Evolutionary conservation across 2,888 invertebrate species (phyloP).

Genomic region (Eupithecia dodoneata): DNA sequence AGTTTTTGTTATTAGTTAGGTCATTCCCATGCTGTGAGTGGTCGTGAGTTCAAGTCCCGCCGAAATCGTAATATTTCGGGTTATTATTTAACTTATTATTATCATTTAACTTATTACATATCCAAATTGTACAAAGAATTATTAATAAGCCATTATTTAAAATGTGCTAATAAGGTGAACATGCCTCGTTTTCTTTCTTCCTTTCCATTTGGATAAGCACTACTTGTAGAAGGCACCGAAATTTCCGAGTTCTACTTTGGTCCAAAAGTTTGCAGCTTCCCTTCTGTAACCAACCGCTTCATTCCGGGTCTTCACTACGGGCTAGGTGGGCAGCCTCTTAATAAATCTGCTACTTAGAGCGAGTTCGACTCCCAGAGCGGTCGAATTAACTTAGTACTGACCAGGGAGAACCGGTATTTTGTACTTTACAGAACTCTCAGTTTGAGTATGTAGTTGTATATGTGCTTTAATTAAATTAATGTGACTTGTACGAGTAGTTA

Average conservation of each 20-base stretch:
- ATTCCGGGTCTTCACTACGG: constrained; percentile 10
- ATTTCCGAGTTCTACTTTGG: not conserved
- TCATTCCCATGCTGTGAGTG: too few relatives aligned
- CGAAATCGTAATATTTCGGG: too few relatives aligned
- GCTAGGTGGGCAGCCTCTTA: constrained; percentile 66
- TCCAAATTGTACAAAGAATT: too few relatives aligned
- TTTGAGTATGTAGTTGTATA: constrained; percentile 2
- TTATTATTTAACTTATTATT: too few relatives aligned
- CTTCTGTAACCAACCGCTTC: not conserved
- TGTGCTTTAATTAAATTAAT: not conserved
- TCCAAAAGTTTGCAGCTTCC: not conserved
- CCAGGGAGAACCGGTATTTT: constrained; percentile 58
- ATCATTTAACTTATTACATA: too few relatives aligned
- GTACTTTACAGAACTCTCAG: constrained; percentile 19
- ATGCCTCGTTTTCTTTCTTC: too few relatives aligned
- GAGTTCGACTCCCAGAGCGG: constrained; percentile 77
- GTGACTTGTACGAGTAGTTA: not conserved
- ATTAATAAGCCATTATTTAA: too few relatives aligned
- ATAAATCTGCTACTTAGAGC: constrained; percentile 79
- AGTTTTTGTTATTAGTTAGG: too few relatives aligned
- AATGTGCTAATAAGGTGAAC: too few relatives aligned
- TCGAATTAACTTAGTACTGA: constrained; percentile 76
- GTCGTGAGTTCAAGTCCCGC: too few relatives aligned
- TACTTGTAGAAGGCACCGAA: not conserved
- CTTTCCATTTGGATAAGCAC: too few relatives aligned